Evolutionary conservation across 2,888 invertebrate species (phyloP), one percentile per base, ranked within the genome.

Genomic region (Drosophila recens): DNA sequence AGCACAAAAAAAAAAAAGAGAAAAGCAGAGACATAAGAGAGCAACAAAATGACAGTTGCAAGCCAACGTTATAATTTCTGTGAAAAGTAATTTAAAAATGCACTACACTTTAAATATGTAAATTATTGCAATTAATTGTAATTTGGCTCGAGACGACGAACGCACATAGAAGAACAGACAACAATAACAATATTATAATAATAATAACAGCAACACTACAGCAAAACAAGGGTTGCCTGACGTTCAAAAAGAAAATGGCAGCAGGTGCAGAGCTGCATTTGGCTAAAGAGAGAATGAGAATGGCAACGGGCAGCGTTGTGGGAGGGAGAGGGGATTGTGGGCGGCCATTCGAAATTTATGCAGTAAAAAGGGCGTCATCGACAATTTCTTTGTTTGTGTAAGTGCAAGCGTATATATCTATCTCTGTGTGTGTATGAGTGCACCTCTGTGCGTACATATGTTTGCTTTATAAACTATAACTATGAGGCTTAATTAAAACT

Each of bases 201-300:
- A 57, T 54, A 67, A 58, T 36, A 58, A 63, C 38, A 48, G 51
- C 34, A 57, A 48, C 17, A 72, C 45, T 49, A 57, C 51, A 34
- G 53, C 51, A 58, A 54, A 45, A 54, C 71, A 82, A 68, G 68
- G 79, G 82, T 87, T 87, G 79, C 72, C 68, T 81, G 82, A 79
- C 65, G 67, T 68, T 67, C 46, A 52, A 70, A 83, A 88, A 83
- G 75, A 89, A 89, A 84, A 88, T 87, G 89, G 87, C 89, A 83
- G 83, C 87, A 84, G 87, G 89, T 84, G 84, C 72, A 88, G 63
- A 66, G 65, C 74, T 88, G 80, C 66, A 85, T 63, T 69, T 59
- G 52, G 54, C 33, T 62, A 34, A 38, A 17, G 40, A 43, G 58
- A 57, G 40, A 42, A 33, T 30, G 49, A 43, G 63, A 34, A 40